Evolutionary conservation across 2,888 invertebrate species (phyloP).

Genomic region (Acleris laterana): DNA sequence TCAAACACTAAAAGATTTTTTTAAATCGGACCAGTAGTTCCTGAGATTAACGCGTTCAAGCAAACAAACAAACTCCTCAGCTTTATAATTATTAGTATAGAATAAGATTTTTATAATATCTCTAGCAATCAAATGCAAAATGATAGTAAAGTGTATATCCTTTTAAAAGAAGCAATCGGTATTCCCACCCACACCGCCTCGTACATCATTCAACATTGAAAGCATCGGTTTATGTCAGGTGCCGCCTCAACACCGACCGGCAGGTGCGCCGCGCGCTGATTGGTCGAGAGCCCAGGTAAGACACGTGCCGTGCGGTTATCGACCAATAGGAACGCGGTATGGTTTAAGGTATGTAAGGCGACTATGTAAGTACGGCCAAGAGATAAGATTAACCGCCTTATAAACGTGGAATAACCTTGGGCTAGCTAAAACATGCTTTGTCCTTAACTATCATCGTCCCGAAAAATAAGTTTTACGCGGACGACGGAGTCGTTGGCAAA

Average conservation of each 20-base stretch:
- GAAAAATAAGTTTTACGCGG: too few relatives aligned
- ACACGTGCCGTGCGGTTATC: slow-evolving; percentile 56
- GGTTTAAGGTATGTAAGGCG: neutral
- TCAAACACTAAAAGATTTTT: too few relatives aligned
- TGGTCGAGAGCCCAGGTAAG: slow-evolving; percentile 57
- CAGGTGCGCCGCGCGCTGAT: slow-evolving; percentile 63
- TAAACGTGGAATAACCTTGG: too few relatives aligned
- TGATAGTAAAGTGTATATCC: neutral
- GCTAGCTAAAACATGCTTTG: too few relatives aligned
- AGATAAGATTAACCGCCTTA: neutral
- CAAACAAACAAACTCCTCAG: too few relatives aligned
- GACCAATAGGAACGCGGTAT: slow-evolving; percentile 52
- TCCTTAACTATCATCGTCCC: too few relatives aligned
- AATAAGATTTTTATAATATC: neutral
- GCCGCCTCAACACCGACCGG: slow-evolving; percentile 61
- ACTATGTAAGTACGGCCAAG: neutral
- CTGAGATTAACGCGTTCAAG: too few relatives aligned
- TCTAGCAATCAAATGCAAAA: neutral
- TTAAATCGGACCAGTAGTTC: too few relatives aligned
- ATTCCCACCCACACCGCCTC: neutral
- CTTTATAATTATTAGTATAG: too few relatives aligned
- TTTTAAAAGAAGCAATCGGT: neutral
- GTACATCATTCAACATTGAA: neutral
- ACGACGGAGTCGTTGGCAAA: too few relatives aligned
- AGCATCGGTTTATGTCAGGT: slow-evolving; percentile 41